phyloP scores from a whole-genome alignment of 2,113 vertebrate species.

The Trogon melanurus region DNA sequence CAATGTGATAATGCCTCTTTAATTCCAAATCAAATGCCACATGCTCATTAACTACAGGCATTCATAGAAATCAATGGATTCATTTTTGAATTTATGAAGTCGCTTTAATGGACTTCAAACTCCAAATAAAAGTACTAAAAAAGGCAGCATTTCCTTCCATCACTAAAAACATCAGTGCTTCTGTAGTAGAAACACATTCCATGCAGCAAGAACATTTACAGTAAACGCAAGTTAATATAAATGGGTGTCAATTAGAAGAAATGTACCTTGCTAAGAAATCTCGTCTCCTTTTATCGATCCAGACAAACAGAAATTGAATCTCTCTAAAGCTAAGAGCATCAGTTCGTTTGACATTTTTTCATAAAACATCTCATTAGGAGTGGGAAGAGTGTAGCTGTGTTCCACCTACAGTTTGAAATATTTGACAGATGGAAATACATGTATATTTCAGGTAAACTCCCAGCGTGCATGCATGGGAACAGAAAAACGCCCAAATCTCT shows the following conservation, averaged over 20 bases:
- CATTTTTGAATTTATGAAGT: constrained; percentile 49
- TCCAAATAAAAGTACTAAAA: constrained; percentile 41
- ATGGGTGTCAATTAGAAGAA: constrained; percentile 40
- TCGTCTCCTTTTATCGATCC: constrained; percentile 31
- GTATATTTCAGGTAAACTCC: not conserved
- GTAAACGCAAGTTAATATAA: constrained; percentile 66
- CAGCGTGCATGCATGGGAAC: not conserved
- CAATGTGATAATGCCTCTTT: constrained; percentile 32
- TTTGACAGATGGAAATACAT: not conserved
- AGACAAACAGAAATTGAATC: not conserved
- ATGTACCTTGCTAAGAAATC: constrained; percentile 16
- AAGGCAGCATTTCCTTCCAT: constrained; percentile 22
- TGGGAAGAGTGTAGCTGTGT: not conserved
- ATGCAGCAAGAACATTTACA: constrained; percentile 27
- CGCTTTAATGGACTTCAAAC: constrained; percentile 51
- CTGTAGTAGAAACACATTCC: constrained; percentile 18
- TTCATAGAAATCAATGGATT: constrained; percentile 52
- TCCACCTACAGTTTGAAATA: not conserved
- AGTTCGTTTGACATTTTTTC: not conserved
- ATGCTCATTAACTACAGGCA: constrained; percentile 18
- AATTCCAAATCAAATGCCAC: constrained; percentile 46
- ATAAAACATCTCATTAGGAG: not conserved
- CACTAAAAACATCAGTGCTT: constrained; percentile 13
- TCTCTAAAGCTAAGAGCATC: not conserved
- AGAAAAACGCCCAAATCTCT: not conserved